Conservation (phyloP, 2,797 vertebrate species). For the Anguilla obscura region DNA sequence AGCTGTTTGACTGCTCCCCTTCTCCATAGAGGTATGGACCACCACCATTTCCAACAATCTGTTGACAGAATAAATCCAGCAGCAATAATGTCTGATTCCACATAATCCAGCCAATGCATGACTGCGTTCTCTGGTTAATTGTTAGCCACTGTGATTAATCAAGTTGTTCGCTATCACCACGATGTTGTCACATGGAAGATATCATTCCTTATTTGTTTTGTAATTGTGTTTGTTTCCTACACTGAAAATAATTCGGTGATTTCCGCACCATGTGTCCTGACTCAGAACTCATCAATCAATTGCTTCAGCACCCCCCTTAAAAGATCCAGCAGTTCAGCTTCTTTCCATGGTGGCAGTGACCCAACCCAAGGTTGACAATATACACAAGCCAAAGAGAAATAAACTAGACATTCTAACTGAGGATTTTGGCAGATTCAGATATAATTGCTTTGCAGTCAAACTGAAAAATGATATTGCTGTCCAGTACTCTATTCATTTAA, state of each 20-base stretch:
- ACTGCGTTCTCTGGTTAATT: not conserved
- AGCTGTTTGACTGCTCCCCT: not conserved
- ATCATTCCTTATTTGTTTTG: not conserved
- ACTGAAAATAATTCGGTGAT: not conserved
- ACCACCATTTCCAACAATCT: not conserved
- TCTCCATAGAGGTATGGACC: not conserved
- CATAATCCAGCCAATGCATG: not conserved
- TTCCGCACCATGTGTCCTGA: not conserved
- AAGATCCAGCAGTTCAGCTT: not conserved
- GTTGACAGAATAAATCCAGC: not conserved
- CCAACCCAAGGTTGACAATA: not conserved
- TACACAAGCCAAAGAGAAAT: not conserved
- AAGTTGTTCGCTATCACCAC: not conserved
- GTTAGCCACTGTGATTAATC: not conserved
- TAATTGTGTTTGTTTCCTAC: slow-evolving; percentile 1
- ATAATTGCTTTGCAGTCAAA: not conserved
- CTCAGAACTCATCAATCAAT: not conserved
- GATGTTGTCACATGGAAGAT: slow-evolving; percentile 5
- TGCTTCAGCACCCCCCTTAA: not conserved
- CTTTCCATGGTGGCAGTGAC: not conserved
- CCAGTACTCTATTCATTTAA: not conserved
- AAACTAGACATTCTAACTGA: not conserved
- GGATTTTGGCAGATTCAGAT: not conserved
- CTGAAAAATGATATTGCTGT: not conserved
- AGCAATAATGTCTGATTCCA: not conserved